Evolutionary conservation across 1,140 invertebrate species (phyloP).

Genomic region (Pseudoatta argentina): DNA sequence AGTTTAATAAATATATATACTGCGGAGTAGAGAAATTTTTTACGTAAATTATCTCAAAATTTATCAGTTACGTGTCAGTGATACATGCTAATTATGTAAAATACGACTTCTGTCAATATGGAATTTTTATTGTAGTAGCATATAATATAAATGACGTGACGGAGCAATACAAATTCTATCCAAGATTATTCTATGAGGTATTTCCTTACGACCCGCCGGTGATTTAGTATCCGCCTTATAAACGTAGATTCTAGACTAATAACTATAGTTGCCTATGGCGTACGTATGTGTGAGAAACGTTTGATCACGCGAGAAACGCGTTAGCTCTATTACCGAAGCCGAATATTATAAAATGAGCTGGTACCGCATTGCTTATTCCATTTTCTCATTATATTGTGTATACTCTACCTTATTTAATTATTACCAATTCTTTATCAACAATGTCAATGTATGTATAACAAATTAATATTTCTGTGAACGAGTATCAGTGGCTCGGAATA

Average conservation of each 20-base stretch:
- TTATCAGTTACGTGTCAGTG: constrained; percentile 9
- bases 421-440: neutral
- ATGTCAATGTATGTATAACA: neutral
- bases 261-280: constrained; percentile 33
- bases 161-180: constrained; percentile 30
- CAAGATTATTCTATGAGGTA: constrained; percentile 54
- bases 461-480: constrained; percentile 3
- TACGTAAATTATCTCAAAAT: neutral
- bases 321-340: constrained; percentile 55
- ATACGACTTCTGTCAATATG: constrained; percentile 11
- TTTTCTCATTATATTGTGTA: constrained; percentile 5
- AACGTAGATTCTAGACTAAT: constrained; percentile 57
- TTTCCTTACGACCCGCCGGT: constrained; percentile 43
- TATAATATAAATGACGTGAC: constrained; percentile 40
- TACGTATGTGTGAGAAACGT: constrained; percentile 24
- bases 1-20: neutral
- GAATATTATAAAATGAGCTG: constrained; percentile 32
- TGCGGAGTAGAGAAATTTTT: neutral
- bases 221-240: constrained; percentile 47
- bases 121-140: constrained; percentile 12
- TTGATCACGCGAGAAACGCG: constrained; percentile 59
- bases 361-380: constrained; percentile 41
- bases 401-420: neutral
- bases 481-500: neutral
- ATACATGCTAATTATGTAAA: neutral